phyloP scores from a whole-genome alignment of 2,797 vertebrate species.

The Phoebastria nigripes region DNA sequence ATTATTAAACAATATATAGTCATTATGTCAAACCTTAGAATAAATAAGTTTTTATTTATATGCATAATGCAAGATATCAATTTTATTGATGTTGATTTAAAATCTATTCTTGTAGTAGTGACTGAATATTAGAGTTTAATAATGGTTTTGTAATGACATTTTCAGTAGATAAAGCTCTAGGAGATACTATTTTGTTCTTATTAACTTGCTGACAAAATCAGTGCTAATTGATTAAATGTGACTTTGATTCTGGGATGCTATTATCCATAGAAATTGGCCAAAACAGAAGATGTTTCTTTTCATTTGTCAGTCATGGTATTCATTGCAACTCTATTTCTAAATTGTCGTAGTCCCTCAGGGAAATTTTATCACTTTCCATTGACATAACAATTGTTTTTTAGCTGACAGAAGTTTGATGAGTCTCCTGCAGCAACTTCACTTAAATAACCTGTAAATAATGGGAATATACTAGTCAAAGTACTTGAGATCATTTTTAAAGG shows the following conservation, averaged over 20 bases:
- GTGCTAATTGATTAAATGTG: neutral
- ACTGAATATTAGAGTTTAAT: neutral
- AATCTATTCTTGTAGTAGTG: neutral
- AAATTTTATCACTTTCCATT: conserved; percentile 2
- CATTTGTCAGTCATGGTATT: neutral
- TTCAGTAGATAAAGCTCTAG: neutral
- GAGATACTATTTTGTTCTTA: neutral
- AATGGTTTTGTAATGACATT: neutral
- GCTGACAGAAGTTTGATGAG: conserved; percentile 24
- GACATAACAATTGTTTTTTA: neutral
- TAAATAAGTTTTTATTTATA: neutral
- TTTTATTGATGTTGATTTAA: neutral
- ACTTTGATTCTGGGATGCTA: neutral
- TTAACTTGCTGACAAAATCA: conserved; percentile 7
- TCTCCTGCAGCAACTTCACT: neutral
- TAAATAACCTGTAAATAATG: conserved; percentile 25
- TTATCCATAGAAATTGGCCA: neutral
- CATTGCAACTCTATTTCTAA: neutral
- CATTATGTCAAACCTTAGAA: neutral
- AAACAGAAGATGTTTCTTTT: neutral
- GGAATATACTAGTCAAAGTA: neutral
- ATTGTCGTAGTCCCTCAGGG: neutral
- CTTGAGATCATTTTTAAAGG: neutral
- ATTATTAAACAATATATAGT: neutral
- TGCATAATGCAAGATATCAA: neutral